Evolutionary conservation across 2,113 vertebrate genomes (phyloP), one percentile per base, ranked within the genome.

Genomic region (Tetraodon nigroviridis): DNA sequence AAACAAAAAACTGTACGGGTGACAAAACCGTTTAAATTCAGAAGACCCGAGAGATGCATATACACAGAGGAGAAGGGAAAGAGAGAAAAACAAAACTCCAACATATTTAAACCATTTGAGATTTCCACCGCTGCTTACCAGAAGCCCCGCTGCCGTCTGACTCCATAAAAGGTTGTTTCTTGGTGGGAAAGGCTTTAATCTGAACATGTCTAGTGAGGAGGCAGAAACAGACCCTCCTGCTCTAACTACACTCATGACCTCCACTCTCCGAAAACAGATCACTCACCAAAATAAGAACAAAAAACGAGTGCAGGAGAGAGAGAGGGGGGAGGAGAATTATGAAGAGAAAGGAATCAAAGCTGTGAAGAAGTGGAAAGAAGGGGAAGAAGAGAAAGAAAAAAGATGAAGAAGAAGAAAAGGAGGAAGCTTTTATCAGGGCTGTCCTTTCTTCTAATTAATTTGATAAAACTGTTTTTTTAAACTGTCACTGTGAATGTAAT

Each of bases 231-330:
- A 79, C 73, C 84, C 75, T 83, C 62, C 83, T 79, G 78, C 80
- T 84, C 84, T 85, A 83, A 89, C 87, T 89, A n/a, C 84, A 85
- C 78, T 73, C 82, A n/a, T 86, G 85, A 87, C 86, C 84, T 87
- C 86, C 84, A n/a, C 82, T 87, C 74, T 81, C 77, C 79, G 79
- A 84, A 84, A 86, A 87, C 86, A 82, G 57, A 80, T 49, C 71
- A 29, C 46, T 57, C 18, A 73, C 78, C 81, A 81, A 86, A 86
- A 54, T 79, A 58, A 57, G 51, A 67, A 67, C 32, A 37, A 67
- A 64, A 48, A 48, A 48, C 18, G n/a, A 18, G 73, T 64, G 44
- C 62, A 65, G 65, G 65, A 66, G 64, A 44, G 55, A 46, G 41
- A 21, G 55, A 11, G 32, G 46, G 21, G 22, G 49, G n/a, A 51